Evolutionary conservation across 1,140 invertebrate species (phyloP).

Genomic region (Diuraphis noxia): DNA sequence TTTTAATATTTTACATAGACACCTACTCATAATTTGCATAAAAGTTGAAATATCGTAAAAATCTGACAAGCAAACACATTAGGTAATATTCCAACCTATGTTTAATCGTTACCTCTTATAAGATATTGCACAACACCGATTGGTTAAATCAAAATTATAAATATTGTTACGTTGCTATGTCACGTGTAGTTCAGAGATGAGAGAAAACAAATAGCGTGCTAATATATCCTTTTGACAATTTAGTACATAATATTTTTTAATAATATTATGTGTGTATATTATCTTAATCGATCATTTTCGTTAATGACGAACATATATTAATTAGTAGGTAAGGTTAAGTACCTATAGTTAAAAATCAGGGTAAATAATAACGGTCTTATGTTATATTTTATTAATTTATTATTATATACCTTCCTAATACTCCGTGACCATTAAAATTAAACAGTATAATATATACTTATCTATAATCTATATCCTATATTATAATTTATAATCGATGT

Average conservation of each 20-base stretch:
- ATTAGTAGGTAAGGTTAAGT: background rate
- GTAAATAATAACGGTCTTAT: background rate
- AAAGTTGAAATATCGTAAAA: background rate
- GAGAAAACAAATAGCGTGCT: background rate
- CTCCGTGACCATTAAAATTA: background rate
- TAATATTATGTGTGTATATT: background rate
- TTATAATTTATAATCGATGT: too few relatives aligned
- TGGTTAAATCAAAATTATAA: background rate
- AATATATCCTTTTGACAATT: background rate
- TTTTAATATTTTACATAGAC: background rate
- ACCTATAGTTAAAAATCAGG: conserved; percentile 20
- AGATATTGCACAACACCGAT: background rate
- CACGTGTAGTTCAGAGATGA: background rate
- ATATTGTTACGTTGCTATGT: background rate
- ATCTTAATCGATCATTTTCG: background rate
- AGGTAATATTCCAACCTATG: background rate
- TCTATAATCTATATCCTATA: background rate
- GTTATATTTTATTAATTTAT: background rate
- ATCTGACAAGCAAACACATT: background rate
- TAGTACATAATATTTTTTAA: background rate
- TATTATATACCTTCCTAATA: background rate
- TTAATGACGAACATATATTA: background rate
- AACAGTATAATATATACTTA: background rate
- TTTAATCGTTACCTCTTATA: background rate
- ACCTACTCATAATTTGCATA: background rate